Evolutionary conservation across 2,113 vertebrate genomes (phyloP).

Genomic region (Opisthocomus hoazin): DNA sequence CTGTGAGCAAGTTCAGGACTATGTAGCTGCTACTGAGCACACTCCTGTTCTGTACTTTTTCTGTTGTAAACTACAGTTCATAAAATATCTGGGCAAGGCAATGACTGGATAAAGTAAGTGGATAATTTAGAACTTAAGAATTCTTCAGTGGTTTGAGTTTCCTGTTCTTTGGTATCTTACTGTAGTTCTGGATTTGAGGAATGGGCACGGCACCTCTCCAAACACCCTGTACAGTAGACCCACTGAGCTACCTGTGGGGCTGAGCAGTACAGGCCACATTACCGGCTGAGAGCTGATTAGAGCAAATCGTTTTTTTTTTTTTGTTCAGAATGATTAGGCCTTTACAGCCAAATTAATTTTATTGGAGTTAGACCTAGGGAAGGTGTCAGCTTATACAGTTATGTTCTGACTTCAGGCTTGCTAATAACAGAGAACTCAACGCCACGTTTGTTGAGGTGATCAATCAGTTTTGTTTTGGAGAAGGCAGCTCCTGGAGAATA

Average conservation of each 20-base stretch:
- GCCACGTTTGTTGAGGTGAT: constrained; percentile 86
- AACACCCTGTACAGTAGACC: not conserved
- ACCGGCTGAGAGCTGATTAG: not conserved
- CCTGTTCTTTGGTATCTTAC: not conserved
- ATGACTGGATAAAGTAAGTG: not conserved
- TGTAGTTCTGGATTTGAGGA: not conserved
- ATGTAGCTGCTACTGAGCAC: not conserved
- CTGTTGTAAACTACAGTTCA: not conserved
- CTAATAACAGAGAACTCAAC: constrained; percentile 88
- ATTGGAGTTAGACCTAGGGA: constrained; percentile 22
- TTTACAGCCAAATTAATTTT: not conserved
- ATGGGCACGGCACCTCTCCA: not conserved
- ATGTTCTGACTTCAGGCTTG: constrained; percentile 70
- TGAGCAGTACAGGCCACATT: not conserved
- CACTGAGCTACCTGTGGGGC: not conserved
- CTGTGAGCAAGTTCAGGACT: not conserved
- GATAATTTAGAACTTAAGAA: not conserved
- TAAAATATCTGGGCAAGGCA: not conserved
- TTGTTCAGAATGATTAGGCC: not conserved
- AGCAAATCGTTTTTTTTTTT: too few relatives aligned
- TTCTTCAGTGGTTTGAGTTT: not conserved
- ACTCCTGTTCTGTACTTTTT: not conserved
- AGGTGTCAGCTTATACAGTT: constrained; percentile 6
- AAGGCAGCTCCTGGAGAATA: constrained; percentile 91
- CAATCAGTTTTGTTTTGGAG: constrained; percentile 85